phyloP scores from a whole-genome alignment of 37 sponge, comb jelly and placozoan genomes.

The Cliona cf. orientalis region DNA sequence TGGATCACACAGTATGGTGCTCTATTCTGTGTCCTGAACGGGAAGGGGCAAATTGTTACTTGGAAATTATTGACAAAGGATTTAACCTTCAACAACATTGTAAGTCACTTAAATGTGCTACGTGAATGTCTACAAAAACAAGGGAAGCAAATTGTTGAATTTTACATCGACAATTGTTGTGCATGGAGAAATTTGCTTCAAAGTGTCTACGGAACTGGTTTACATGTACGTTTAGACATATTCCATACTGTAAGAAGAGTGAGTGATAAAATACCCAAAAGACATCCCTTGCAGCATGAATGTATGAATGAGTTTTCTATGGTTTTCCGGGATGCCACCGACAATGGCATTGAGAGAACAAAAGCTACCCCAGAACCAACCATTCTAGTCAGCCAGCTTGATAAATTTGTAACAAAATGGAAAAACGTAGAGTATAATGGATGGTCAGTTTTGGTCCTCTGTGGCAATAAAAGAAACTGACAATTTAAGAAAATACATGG shows the following conservation, averaged over 20 bases:
- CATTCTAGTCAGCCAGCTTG: slow-evolving; percentile 5
- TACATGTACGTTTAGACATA: too few species aligned
- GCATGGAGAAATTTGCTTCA: too few species aligned
- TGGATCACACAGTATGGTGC: slow-evolving; percentile 54
- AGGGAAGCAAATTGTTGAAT: slow-evolving; percentile 9
- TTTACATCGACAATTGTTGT: too few species aligned
- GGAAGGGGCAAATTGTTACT: slow-evolving; percentile 28
- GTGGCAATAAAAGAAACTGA: slow-evolving; percentile 23
- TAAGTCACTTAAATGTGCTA: neutral
- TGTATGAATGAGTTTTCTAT: too few species aligned
- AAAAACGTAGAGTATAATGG: slow-evolving; percentile 4
- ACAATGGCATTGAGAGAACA: too few species aligned
- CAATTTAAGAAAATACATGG: slow-evolving; percentile 19
- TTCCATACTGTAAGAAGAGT: too few species aligned
- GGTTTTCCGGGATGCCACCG: too few species aligned
- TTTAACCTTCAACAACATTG: slow-evolving; percentile 10
- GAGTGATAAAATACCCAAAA: too few species aligned
- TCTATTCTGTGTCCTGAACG: slow-evolving; percentile 40
- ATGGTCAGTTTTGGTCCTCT: neutral
- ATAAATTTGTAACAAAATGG: slow-evolving; percentile 16
- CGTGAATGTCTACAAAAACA: slow-evolving; percentile 5
- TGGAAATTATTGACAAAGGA: slow-evolving; percentile 39
- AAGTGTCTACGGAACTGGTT: too few species aligned
- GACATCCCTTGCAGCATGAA: too few species aligned
- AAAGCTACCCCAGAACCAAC: too few species aligned